phyloP scores from a whole-genome alignment of 2,113 vertebrate genomes.

The Oenanthe oenanthe region DNA sequence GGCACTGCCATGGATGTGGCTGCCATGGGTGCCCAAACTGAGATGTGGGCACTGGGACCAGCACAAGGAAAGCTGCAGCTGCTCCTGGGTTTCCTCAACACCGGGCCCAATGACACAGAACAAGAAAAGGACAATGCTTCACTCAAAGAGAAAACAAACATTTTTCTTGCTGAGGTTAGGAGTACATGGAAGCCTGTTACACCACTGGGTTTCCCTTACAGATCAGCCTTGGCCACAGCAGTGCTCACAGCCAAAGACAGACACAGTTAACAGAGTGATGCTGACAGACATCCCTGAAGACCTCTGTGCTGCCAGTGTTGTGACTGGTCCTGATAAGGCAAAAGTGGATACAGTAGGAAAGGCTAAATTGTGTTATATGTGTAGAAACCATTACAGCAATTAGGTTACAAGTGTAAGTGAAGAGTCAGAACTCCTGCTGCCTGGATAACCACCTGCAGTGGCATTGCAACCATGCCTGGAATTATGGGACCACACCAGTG shows the following conservation, averaged over 20 bases:
- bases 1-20: background rate
- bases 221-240: background rate
- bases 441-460: background rate
- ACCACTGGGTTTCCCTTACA: background rate
- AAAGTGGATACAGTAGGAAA: background rate
- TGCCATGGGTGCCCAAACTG: accelerated
- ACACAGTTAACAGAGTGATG: accelerated
- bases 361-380: background rate
- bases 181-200: background rate
- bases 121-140: background rate
- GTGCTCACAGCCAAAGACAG: background rate
- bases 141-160: background rate
- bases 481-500: accelerated
- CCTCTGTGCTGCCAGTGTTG: background rate
- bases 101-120: accelerated
- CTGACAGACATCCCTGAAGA: background rate
- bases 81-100: background rate
- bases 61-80: background rate
- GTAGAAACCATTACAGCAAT: background rate
- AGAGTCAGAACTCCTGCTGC: background rate
- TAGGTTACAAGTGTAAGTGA: background rate
- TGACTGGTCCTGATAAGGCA: background rate
- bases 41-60: accelerated
- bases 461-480: accelerated
- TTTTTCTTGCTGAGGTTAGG: background rate